These are phyloP conservation scores for Leucoma salicis DNA, from an alignment of 2,888 invertebrate genomes.

Conservation along the genomic window DNA sequence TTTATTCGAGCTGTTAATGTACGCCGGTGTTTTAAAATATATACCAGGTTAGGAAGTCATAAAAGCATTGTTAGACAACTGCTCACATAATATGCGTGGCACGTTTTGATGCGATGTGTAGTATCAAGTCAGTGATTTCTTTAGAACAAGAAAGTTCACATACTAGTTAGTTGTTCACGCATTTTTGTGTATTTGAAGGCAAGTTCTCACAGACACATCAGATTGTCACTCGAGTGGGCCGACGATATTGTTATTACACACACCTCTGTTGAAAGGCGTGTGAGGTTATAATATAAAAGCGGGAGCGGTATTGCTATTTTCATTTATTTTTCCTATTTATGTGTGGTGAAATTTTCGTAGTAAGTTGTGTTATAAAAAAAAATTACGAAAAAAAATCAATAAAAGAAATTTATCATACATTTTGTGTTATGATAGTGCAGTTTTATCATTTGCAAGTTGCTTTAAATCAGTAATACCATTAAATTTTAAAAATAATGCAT, in stretches of 20 bases:
- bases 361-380: no score
- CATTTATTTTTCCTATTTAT: no score
- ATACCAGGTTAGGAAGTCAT: conserved; percentile 28
- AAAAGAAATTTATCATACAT: no score
- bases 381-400: no score
- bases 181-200: conserved; percentile 50
- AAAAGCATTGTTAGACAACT: conserved; percentile 22
- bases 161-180: conserved; percentile 55
- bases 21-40: conserved; percentile 31
- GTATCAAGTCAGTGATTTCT: conserved; percentile 22
- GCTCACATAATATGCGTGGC: conserved; percentile 15
- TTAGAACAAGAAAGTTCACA: conserved; percentile 45
- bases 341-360: no score
- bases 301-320: background rate
- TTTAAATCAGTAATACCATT: no score
- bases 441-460: no score
- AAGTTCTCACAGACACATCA: conserved; percentile 71
- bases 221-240: conserved; percentile 62
- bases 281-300: background rate
- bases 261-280: background rate
- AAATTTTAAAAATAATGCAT: no score
- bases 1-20: conserved; percentile 40
- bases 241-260: conserved; percentile 36
- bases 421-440: no score
- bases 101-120: conserved; percentile 27